A percentile compares a stretch with the other conserved stretches of the same genome.
Evolutionary conservation across 2,113 vertebrate genomes (phyloP).

Genomic region (Polypterus bichir): DNA sequence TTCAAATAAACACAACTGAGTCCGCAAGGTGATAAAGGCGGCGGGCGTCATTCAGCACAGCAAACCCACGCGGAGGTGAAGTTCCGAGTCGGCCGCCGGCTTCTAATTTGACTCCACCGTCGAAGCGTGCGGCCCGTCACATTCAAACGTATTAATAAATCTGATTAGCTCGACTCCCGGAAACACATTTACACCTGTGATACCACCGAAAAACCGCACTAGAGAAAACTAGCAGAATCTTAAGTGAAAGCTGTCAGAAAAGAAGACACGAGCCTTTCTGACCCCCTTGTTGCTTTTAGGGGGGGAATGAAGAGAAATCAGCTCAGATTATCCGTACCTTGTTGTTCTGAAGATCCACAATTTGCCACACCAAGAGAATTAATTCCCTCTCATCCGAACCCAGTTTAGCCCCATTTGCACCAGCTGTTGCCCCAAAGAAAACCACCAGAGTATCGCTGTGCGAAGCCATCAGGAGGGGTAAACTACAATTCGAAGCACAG

Average conservation of each 20-base stretch:
- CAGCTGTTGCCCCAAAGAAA: conserved; percentile 96
- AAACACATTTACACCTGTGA: not conserved
- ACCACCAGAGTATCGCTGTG: conserved; percentile 88
- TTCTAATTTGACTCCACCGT: too few relatives aligned
- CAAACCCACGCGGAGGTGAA: too few relatives aligned
- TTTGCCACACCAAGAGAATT: conserved; percentile 98
- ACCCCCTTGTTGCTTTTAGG: too few relatives aligned
- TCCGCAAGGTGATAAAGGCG: too few relatives aligned
- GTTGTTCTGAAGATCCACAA: conserved; percentile 89
- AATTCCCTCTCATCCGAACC: conserved; percentile 96
- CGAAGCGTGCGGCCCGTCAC: too few relatives aligned
- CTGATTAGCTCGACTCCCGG: too few relatives aligned
- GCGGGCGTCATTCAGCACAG: too few relatives aligned
- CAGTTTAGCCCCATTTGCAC: conserved; percentile 92
- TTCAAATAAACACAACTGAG: not conserved
- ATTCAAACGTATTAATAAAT: too few relatives aligned
- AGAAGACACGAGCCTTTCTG: not conserved
- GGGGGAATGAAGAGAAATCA: conserved; percentile 13
- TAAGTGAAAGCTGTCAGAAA: not conserved
- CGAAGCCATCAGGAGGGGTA: conserved; percentile 71
- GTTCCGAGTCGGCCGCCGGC: too few relatives aligned
- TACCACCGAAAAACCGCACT: not conserved
- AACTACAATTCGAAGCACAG: conserved; percentile 92
- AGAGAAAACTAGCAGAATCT: too few relatives aligned
- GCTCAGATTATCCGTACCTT: conserved; percentile 72